A percentile compares a stretch with the other conserved stretches of the same genome.
Conservation (phyloP, 2,113 vertebrate species). For the Scomber japonicus region DNA sequence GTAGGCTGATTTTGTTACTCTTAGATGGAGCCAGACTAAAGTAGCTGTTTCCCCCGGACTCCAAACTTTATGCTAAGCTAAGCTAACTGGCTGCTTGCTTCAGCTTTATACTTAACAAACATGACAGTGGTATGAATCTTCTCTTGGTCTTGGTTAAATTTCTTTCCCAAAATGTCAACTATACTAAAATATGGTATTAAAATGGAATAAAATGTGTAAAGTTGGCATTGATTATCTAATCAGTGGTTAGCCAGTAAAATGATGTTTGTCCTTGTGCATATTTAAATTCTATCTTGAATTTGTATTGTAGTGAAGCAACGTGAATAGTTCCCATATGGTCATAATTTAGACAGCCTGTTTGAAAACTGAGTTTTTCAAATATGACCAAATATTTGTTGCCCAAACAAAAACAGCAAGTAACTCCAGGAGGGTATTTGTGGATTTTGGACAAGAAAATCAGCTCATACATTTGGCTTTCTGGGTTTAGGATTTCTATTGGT, state of each 20-base stretch:
- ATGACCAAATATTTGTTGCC: constrained; percentile 63
- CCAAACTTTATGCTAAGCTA: background rate
- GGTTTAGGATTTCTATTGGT: constrained; percentile 29
- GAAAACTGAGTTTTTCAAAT: constrained; percentile 35
- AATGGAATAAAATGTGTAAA: constrained; percentile 25
- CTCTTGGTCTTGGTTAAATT: background rate
- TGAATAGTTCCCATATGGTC: constrained; percentile 10
- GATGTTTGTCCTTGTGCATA: constrained; percentile 30
- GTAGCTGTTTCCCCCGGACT: background rate
- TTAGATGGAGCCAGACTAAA: background rate
- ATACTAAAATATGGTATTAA: constrained; percentile 19
- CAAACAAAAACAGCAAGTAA: constrained; percentile 28
- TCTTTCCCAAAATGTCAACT: constrained; percentile 31
- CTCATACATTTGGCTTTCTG: constrained; percentile 31
- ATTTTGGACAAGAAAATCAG: constrained; percentile 34
- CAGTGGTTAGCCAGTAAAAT: background rate
- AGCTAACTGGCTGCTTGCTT: background rate
- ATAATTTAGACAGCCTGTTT: constrained; percentile 11
- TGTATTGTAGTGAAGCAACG: constrained; percentile 41
- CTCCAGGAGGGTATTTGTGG: constrained; percentile 31
- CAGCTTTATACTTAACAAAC: background rate
- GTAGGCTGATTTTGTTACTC: background rate
- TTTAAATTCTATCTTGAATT: constrained; percentile 36
- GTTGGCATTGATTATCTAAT: constrained; percentile 15
- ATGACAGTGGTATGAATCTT: background rate